phyloP scores from a whole-genome alignment of 2,797 vertebrate species.

The Melanotaenia trifasciata region DNA sequence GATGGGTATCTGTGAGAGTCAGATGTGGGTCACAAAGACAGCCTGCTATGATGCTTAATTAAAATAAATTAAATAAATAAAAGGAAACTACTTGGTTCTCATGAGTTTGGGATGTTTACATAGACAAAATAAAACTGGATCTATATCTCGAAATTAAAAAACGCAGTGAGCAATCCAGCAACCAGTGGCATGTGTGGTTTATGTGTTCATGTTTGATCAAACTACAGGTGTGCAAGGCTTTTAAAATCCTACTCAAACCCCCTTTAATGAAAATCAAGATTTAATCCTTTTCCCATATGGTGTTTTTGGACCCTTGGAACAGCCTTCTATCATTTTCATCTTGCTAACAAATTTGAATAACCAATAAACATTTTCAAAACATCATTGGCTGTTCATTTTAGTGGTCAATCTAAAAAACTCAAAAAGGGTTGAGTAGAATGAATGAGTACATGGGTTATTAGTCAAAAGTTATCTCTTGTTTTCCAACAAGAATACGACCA shows the following conservation, averaged over 20 bases:
- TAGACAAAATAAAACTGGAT: not conserved
- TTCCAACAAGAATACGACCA: no score
- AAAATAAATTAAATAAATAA: not conserved
- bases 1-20: constrained; percentile 14
- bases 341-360: not conserved
- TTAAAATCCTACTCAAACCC: not conserved
- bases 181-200: not conserved
- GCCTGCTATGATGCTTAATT: constrained; percentile 7
- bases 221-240: not conserved
- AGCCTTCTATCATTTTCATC: not conserved
- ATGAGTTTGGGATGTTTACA: not conserved
- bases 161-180: not conserved
- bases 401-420: not conserved
- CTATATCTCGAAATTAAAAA: not conserved
- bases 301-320: not conserved
- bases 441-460: no score
- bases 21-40: constrained; percentile 29
- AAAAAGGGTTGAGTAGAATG: not conserved
- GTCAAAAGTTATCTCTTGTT: no score
- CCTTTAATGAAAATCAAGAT: not conserved
- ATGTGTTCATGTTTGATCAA: not conserved
- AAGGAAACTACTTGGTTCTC: not conserved
- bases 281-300: not conserved
- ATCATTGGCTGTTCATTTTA: not conserved
- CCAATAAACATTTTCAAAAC: not conserved